Conservation (phyloP, 2,113 vertebrate species). For the Scomber scombrus region DNA sequence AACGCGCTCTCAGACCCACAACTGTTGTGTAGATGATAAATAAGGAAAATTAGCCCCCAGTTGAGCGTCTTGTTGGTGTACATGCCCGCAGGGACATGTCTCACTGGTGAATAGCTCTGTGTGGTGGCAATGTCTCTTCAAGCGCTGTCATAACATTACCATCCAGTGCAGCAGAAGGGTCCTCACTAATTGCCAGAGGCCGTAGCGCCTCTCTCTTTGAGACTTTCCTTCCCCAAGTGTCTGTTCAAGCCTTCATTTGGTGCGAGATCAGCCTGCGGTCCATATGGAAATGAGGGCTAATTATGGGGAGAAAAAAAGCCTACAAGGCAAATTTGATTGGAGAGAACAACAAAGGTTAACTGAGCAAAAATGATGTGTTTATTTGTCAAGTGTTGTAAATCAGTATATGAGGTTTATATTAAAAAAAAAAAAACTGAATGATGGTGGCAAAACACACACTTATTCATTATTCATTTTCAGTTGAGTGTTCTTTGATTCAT, state of each 20-base stretch:
- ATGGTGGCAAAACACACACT: slow-evolving; percentile 4
- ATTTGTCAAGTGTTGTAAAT: slow-evolving; percentile 14
- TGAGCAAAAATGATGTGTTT: slow-evolving; percentile 45
- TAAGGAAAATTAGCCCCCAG: slow-evolving; percentile 70
- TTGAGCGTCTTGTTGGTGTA: slow-evolving; percentile 56
- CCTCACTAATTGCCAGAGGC: slow-evolving; percentile 49
- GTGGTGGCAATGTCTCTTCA: slow-evolving; percentile 61
- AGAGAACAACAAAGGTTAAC: slow-evolving; percentile 62
- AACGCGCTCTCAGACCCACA: slow-evolving; percentile 40
- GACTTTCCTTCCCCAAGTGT: slow-evolving; percentile 35
- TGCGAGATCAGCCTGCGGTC: slow-evolving; percentile 36
- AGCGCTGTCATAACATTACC: slow-evolving; percentile 65
- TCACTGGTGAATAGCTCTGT: slow-evolving; percentile 50
- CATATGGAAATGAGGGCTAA: slow-evolving; percentile 57
- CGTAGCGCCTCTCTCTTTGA: slow-evolving; percentile 44
- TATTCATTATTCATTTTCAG: slow-evolving; percentile 19
- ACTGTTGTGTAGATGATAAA: slow-evolving; percentile 68
- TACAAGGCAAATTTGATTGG: slow-evolving; percentile 42
- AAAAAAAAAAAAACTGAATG: slow-evolving; percentile 5
- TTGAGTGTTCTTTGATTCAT: background rate
- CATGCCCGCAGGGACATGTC: slow-evolving; percentile 56
- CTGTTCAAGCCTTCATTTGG: slow-evolving; percentile 15
- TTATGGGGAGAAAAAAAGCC: slow-evolving; percentile 34
- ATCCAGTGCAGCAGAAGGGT: slow-evolving; percentile 49
- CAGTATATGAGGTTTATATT: background rate